These are phyloP conservation scores for Saccostrea cuccullata DNA, from an alignment of 1,140 invertebrate genomes.

Conservation along the genomic window DNA sequence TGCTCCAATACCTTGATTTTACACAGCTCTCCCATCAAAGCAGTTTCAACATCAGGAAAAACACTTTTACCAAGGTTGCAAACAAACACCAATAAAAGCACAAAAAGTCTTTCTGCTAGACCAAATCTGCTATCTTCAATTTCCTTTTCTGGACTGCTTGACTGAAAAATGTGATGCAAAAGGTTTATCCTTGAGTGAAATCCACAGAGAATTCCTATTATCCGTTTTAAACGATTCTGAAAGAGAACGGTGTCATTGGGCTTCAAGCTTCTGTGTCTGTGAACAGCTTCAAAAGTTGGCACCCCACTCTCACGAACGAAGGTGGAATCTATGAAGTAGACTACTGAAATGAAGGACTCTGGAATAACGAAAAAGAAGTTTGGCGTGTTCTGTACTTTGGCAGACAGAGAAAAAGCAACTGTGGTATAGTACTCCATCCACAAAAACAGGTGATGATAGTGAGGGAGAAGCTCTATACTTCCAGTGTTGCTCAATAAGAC, in stretches of 20 bases:
- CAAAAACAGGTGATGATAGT: conserved; percentile 57
- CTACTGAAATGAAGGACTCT: conserved; percentile 54
- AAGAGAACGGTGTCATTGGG: not conserved
- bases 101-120: conserved; percentile 62
- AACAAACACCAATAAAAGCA: conserved; percentile 59
- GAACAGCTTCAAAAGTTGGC: conserved; percentile 53
- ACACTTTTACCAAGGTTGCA: conserved; percentile 63
- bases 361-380: conserved; percentile 60
- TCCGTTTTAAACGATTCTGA: conserved; percentile 25
- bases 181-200: conserved; percentile 26
- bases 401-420: conserved; percentile 56
- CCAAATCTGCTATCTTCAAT: conserved; percentile 42
- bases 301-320: conserved; percentile 42
- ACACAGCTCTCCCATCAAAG: conserved; percentile 55
- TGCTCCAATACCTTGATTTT: conserved; percentile 48
- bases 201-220: conserved; percentile 33
- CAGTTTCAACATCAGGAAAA: conserved; percentile 47
- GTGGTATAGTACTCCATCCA: conserved; percentile 68
- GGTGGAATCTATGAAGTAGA: conserved; percentile 59
- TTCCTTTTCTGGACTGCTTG: conserved; percentile 39
- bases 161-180: conserved; percentile 17
- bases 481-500: conserved; percentile 49
- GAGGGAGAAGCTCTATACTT: conserved; percentile 55
- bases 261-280: conserved; percentile 23
- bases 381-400: conserved; percentile 53